Evolutionary conservation across 2,113 vertebrate species (phyloP).

Genomic region (Vulpes lagopus): DNA sequence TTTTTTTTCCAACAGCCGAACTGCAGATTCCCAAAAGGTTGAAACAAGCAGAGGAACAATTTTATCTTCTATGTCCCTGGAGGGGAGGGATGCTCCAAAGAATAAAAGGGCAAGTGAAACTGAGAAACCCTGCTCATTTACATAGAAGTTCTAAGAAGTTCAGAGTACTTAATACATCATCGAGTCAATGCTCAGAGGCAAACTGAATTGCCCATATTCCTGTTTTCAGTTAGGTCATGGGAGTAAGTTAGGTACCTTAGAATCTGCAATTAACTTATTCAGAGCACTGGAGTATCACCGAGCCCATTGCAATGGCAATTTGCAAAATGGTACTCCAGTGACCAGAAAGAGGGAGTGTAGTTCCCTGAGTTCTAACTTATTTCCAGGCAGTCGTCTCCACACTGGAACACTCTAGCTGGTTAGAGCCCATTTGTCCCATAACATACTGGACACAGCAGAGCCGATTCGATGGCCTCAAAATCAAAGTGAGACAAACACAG

Average conservation of each 20-base stretch:
- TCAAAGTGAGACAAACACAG: conserved; percentile 40
- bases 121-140: neutral
- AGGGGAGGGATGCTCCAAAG: neutral
- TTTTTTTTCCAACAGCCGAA: neutral
- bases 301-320: conserved; percentile 52
- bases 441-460: conserved; percentile 6
- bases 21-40: neutral
- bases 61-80: neutral
- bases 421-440: conserved; percentile 62
- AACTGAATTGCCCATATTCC: neutral
- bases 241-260: neutral
- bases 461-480: conserved; percentile 1
- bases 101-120: neutral
- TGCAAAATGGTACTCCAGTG: conserved; percentile 62
- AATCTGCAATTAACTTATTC: conserved; percentile 64
- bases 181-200: conserved; percentile 16
- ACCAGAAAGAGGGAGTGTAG: conserved; percentile 19
- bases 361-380: conserved; percentile 59
- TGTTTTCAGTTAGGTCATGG: neutral
- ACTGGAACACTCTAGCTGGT: conserved; percentile 53
- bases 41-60: neutral
- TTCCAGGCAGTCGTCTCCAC: conserved; percentile 69
- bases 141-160: conserved; percentile 23
- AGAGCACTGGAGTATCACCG: neutral
- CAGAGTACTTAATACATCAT: conserved; percentile 19